A percentile compares a stretch with the other conserved stretches of the same genome.
Evolutionary conservation across 53 echinoderm and acorn worm genomes (phyloP).

Genomic region (Crossaster papposus): DNA sequence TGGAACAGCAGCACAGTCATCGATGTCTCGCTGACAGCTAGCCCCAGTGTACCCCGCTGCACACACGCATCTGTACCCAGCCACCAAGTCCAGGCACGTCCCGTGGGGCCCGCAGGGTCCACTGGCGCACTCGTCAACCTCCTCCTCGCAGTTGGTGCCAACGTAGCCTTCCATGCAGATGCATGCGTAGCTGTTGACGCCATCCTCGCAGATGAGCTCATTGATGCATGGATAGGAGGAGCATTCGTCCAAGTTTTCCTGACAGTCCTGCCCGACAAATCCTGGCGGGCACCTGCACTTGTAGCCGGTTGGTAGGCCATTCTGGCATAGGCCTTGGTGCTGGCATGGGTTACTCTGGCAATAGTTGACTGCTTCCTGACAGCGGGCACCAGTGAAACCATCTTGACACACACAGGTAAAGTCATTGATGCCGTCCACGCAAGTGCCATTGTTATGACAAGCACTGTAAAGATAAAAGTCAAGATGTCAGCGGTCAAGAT

Average conservation of each 20-base stretch:
- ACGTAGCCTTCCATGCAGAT: constrained; percentile 8
- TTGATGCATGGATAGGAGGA: constrained; percentile 20
- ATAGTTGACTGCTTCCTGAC: constrained; percentile 66
- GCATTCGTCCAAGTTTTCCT: constrained; percentile 75
- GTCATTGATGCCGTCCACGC: constrained; percentile 67
- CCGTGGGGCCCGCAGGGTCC: constrained; percentile 21
- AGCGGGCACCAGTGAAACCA: constrained; percentile 75
- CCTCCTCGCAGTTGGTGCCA: constrained; percentile 26
- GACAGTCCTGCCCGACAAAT: constrained; percentile 78
- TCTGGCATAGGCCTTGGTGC: constrained; percentile 65
- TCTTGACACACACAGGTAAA: constrained; percentile 72
- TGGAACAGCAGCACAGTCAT: constrained; percentile 18
- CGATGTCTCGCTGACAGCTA: constrained; percentile 10
- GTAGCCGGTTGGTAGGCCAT: constrained; percentile 70
- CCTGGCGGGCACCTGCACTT: constrained; percentile 72
- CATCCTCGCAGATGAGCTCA: neutral
- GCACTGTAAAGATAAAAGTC: constrained; percentile 22
- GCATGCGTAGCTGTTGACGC: constrained; percentile 30
- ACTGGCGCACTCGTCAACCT: constrained; percentile 7
- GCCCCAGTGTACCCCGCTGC: constrained; percentile 24
- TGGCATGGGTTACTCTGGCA: constrained; percentile 73
- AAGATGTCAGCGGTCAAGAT: neutral
- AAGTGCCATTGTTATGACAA: constrained; percentile 76
- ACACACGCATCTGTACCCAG: constrained; percentile 38
- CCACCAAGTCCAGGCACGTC: constrained; percentile 4